Evolutionary conservation across 2,888 invertebrate species (phyloP), one percentile per base, ranked within the genome.

Genomic region (Diarsia dahlii): DNA sequence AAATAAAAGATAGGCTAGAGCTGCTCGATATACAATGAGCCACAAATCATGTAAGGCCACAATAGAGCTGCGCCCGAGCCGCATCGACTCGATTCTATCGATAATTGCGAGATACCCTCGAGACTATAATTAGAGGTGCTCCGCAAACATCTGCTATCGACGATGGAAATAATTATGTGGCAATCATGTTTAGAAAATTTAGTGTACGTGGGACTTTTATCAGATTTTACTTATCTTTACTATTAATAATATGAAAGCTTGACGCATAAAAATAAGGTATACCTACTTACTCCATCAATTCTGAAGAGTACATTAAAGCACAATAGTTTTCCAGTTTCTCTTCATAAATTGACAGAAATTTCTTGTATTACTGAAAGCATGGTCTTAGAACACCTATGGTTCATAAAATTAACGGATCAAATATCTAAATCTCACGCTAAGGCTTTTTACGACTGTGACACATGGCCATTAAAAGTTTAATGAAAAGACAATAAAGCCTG

Each of bases 41-140:
- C 39, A 80, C 82, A 86, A 87, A 88, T 89, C 86, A 83, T 71
- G 23, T 56, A 58, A 71, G 52, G 54, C 28, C 50, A 86, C 89
- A 86, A 89, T 88, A 88, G 87, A 83, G 89, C 73, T 83, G 88
- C 70, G 56, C 86, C 69, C 82, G 82, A 71, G 34, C 81, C 63
- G 74, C 70, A 76, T 82, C 78, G 79, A 80, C 74, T 84, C 67
- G 89, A 90, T 90, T 86, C 83, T 84, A 88, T 89, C 87, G 89
- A 90, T 89, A 90, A 89, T 90, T 86, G 86, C 84, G 65, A 79
- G 76, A 81, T 83, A 84, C 76, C 48, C 71, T 77, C 69, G 69
- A 81, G 78, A 74, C 71, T 85, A 83, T 86, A 86, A 90, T 89
- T 86, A 85, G 82, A 81, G 83, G 76, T 78, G 82, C 77, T 78